Base-by-base conservation (phyloP, 2,113 vertebrate species). In the Erpornis zantholeuca region DNA sequence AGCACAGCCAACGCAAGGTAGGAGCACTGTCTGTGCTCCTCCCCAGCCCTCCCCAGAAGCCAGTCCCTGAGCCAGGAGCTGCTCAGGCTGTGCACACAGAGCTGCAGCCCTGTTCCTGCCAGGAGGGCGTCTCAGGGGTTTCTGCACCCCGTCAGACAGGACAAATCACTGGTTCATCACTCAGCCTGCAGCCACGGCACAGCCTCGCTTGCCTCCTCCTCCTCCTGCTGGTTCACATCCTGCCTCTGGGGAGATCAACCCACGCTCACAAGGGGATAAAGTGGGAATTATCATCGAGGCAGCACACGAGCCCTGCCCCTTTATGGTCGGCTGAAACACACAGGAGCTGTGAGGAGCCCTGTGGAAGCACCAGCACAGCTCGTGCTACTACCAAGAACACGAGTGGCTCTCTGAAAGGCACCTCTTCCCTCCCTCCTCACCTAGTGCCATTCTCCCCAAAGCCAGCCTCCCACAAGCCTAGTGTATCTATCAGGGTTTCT, bases 1-100 rank as follows among this genome's bases (percentile, higher is more conserved):
- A 42, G 49, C 22, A n/a, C 2, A 2, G 9, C 2, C 50, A 68
- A 1, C 8, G 1, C 2, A 1, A 4, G 7, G 9, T 0, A 12
- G n/a, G 42, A 59, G n/a, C 63, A 13, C 54, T 8, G 24, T 11
- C 47, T 25, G 63, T 50, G 44, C 59, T 68, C 60, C 4, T 8
- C 18, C 50, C 44, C 52, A 31, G 22, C 59, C 13, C 59, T 61
- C 49, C 18, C 42, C 47, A 3, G 1, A 33, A 56, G 25, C 40
- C 44, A 18, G 45, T 9, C 78, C 54, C 50, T 44, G 68, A 12
- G n/a, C 65, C 3, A 3, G 28, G 53, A 83, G 33, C 61, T 5
- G 8, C 3, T 28, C 40, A 40, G 42, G 57, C 66, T 68, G 38
- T 12, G 18, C 47, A 21, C 52, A 2, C 44, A 27, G 38, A 76